Evolutionary conservation across 1,140 invertebrate genomes (phyloP), one percentile per base, ranked within the genome.

Genomic region (Ooceraea biroi): DNA sequence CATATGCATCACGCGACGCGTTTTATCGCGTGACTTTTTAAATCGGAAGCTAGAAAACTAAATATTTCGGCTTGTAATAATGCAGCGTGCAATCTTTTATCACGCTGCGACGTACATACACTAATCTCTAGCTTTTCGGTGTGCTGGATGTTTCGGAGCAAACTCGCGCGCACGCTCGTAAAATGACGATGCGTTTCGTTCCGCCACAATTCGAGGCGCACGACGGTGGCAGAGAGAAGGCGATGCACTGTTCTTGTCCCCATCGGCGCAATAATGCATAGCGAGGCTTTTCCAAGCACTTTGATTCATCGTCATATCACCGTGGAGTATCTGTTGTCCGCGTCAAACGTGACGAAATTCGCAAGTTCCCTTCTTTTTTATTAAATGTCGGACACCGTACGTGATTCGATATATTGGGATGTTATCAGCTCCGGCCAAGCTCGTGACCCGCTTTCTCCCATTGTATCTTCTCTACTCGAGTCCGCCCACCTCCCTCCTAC

Each of bases 351-450:
- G 73, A 80, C 46, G 22, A 82, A 85, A 74, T 76, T 82, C 57
- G 55, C 44, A 46, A 48, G 27, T 50, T 10, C 52, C 61, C 19
- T 52, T 12, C 8, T 25, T 46, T 76, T 86, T 86, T 82, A 84
- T 86, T 84, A 84, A 78, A 86, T 76, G 66, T 86, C 66, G 48
- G 63, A 65, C 19, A 76, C 27, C 27, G 55, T 69, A 85, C 76
- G 71, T 71, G 63, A 76, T 85, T 77, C 71, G 71, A 77, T 82
- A 55, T 77, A 60, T 83, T 57, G 77, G 19, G 41, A 52, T 66
- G 71, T 71, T 87, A 87, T 83, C 77, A 82, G 66, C 78, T 65
- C 14, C 36, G 57, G 11, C 41, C 44, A 44, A 52, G 41, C 50
- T 85, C 71, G 58, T 83, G 72, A 87, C 84, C 77, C 17, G 69